Evolutionary conservation across 2,797 vertebrate genomes (phyloP).

Genomic region (Malurus splendens): DNA sequence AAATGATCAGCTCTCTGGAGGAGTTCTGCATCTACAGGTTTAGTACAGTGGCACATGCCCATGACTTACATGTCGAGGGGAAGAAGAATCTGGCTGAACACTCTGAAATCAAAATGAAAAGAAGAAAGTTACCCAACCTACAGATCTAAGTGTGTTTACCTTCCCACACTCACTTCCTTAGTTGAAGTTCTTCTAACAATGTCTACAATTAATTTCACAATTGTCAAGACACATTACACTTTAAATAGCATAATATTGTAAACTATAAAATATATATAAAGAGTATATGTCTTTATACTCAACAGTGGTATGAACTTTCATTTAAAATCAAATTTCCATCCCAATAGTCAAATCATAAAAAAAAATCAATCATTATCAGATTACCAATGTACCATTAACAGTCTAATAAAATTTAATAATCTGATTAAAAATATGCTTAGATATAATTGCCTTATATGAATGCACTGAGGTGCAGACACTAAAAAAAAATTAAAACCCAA

Average conservation of each 20-base stretch:
- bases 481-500: background rate
- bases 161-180: background rate
- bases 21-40: background rate
- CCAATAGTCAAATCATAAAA: background rate
- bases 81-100: constrained; percentile 97
- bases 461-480: background rate
- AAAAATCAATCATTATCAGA: background rate
- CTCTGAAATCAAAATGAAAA: constrained; percentile 79
- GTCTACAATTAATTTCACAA: background rate
- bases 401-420: background rate
- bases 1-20: background rate
- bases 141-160: background rate
- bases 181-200: background rate
- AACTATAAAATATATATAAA: background rate
- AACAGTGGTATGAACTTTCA: background rate
- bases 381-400: background rate
- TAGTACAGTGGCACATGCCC: background rate
- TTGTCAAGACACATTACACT: background rate
- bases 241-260: background rate
- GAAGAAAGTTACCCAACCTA: background rate
- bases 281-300: background rate
- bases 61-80: constrained; percentile 93
- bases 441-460: background rate
- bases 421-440: background rate
- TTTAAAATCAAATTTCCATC: background rate